These are phyloP conservation scores for Drosophila tropicalis DNA, from an alignment of 1,140 invertebrate genomes.

Conservation along the genomic window DNA sequence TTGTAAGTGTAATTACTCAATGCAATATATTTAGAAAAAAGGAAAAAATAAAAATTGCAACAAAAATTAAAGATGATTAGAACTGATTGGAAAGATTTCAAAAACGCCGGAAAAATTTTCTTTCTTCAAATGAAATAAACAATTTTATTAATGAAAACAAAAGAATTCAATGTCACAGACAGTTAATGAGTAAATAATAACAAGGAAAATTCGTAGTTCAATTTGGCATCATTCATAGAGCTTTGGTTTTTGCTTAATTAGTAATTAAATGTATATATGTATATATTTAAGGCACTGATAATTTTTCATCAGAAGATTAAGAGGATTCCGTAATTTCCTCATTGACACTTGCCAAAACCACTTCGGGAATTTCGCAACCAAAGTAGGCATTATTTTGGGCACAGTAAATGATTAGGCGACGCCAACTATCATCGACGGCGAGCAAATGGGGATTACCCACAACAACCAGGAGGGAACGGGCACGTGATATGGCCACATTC, in stretches of 20 bases:
- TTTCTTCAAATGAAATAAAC: not conserved
- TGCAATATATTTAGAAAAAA: conserved; percentile 66
- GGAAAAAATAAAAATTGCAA: conserved; percentile 37
- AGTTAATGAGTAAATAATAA: not conserved
- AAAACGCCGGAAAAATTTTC: not conserved
- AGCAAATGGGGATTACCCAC: conserved; percentile 93
- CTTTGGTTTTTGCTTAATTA: not conserved
- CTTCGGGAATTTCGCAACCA: conserved; percentile 86
- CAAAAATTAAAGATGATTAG: conserved; percentile 24
- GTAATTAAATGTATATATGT: not conserved
- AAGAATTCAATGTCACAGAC: not conserved
- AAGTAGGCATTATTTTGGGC: conserved; percentile 87
- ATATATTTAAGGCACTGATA: not conserved
- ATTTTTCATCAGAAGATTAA: not conserved
- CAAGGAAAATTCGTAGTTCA: not conserved
- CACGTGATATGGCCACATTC: conserved; percentile 94
- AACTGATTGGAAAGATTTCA: not conserved
- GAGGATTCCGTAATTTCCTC: not conserved
- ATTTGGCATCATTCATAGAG: not conserved
- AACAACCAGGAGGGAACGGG: conserved; percentile 90
- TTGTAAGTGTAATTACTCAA: conserved; percentile 66
- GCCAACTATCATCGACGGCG: conserved; percentile 88
- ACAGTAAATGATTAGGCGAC: conserved; percentile 87
- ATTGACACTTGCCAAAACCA: conserved; percentile 28
- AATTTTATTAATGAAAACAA: not conserved